These are phyloP conservation scores for Musca domestica DNA, from an alignment of 1,140 invertebrate species.

Conservation along the genomic window DNA sequence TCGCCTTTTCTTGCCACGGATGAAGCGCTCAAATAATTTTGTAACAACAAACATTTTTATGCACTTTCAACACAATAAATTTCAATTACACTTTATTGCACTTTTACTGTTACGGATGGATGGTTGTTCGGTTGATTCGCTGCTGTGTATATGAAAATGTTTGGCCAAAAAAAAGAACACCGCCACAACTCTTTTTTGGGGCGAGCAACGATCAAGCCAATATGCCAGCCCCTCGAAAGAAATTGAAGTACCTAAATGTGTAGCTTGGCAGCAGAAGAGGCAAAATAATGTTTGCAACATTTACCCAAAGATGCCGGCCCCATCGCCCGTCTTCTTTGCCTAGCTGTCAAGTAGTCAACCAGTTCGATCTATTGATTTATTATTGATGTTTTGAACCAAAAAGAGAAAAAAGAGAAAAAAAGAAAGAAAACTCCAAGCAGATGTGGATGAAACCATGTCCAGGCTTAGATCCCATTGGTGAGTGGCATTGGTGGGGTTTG, in stretches of 20 bases:
- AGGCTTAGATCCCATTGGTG: too few relatives aligned
- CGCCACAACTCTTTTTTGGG: too few relatives aligned
- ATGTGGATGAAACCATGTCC: too few relatives aligned
- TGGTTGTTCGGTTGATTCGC: too few relatives aligned
- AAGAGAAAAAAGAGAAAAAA: too few relatives aligned
- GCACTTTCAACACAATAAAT: slow-evolving; percentile 16
- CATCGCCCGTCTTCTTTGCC: background rate
- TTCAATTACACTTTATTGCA: slow-evolving; percentile 19
- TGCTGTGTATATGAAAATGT: slow-evolving; percentile 8
- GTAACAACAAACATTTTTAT: slow-evolving; percentile 20
- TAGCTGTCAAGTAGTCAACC: background rate
- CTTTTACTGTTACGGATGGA: slow-evolving; percentile 4
- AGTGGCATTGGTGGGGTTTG: too few relatives aligned
- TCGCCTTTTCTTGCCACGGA: background rate
- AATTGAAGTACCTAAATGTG: too few relatives aligned
- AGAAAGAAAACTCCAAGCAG: too few relatives aligned
- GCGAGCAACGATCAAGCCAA: too few relatives aligned
- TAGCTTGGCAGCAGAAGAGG: background rate
- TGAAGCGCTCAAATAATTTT: slow-evolving; percentile 17
- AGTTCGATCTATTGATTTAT: slow-evolving; percentile 15
- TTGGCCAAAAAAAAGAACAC: background rate
- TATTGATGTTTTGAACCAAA: slow-evolving; percentile 1
- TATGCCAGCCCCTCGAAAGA: too few relatives aligned
- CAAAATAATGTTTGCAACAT: background rate
- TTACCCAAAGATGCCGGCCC: background rate